A percentile compares a stretch with the other conserved stretches of the same genome.
phyloP scores from a whole-genome alignment of 2,888 invertebrate species.

The Trimorus sp. region DNA sequence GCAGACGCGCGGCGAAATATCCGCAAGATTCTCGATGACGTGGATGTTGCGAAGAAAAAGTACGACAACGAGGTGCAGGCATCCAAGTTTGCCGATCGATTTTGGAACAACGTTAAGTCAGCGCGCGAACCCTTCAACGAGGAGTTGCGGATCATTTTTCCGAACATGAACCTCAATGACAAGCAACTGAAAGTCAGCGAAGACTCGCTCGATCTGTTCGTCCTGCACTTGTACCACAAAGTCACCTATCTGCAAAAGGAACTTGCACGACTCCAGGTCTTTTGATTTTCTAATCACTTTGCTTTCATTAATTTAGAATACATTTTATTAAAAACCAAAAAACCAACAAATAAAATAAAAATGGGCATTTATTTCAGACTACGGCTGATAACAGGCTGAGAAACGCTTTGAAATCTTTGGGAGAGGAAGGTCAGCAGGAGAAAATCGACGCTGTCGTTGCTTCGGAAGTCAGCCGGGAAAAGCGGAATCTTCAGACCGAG shows the following conservation, averaged over 20 bases:
- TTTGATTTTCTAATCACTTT: background rate
- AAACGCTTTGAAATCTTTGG: slow-evolving; percentile 85
- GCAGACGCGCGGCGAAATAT: slow-evolving; percentile 77
- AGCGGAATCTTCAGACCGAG: slow-evolving; percentile 85
- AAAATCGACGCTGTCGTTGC: slow-evolving; percentile 84
- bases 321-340: too few species aligned
- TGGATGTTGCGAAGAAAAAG: slow-evolving; percentile 84
- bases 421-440: slow-evolving; percentile 82
- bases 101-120: slow-evolving; percentile 90
- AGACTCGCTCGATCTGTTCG: slow-evolving; percentile 89
- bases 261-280: slow-evolving; percentile 86
- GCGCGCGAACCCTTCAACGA: slow-evolving; percentile 85
- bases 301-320: too few species aligned
- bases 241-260: slow-evolving; percentile 90
- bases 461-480: slow-evolving; percentile 87
- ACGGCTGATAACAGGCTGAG: slow-evolving; percentile 85
- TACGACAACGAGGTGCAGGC: slow-evolving; percentile 84
- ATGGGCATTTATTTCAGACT: too few species aligned
- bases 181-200: slow-evolving; percentile 85
- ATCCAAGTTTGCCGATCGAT: slow-evolving; percentile 88
- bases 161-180: slow-evolving; percentile 87
- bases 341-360: too few species aligned
- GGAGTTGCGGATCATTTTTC: slow-evolving; percentile 88
- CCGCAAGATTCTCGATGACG: slow-evolving; percentile 83
- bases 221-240: slow-evolving; percentile 90